A percentile compares a stretch with the other conserved stretches of the same genome.
Conservation (phyloP, 1,140 invertebrate species). For the Sycophila sp. region DNA sequence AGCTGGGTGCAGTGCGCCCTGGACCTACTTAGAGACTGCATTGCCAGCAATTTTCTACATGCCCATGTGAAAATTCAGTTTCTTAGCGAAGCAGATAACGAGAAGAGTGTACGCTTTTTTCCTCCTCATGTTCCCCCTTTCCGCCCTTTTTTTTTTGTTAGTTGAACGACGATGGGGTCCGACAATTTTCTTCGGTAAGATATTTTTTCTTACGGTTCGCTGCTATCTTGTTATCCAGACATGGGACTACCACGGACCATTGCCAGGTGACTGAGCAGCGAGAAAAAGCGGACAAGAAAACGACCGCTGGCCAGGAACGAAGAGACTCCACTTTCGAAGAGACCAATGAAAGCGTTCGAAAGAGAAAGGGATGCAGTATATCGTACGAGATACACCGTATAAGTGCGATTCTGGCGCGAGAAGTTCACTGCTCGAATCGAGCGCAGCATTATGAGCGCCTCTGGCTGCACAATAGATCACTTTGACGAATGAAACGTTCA, state of each 20-base stretch:
- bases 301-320: background rate
- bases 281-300: slow-evolving; percentile 13
- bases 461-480: slow-evolving; percentile 19
- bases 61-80: slow-evolving; percentile 41
- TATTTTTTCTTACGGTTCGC: slow-evolving; percentile 53
- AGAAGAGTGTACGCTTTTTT: slow-evolving; percentile 37
- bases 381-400: background rate
- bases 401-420: slow-evolving; percentile 6
- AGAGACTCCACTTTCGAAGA: background rate
- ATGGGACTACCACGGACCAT: slow-evolving; percentile 17
- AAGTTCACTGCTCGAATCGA: slow-evolving; percentile 19
- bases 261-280: slow-evolving; percentile 12
- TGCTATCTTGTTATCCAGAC: slow-evolving; percentile 58
- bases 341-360: background rate
- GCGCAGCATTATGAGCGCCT: slow-evolving; percentile 2
- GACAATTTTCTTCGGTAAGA: slow-evolving; percentile 59
- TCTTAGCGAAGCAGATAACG: slow-evolving; percentile 49
- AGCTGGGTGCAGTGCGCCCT: no score
- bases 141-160: background rate
- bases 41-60: slow-evolving; percentile 26
- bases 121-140: slow-evolving; percentile 1
- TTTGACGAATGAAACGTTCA: background rate
- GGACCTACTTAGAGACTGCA: no score
- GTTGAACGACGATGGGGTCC: slow-evolving; percentile 47
- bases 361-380: slow-evolving; percentile 6